Evolutionary conservation across 2,797 vertebrate species (phyloP), one percentile per base, ranked within the genome.

Genomic region (Sebastes diploproa): DNA sequence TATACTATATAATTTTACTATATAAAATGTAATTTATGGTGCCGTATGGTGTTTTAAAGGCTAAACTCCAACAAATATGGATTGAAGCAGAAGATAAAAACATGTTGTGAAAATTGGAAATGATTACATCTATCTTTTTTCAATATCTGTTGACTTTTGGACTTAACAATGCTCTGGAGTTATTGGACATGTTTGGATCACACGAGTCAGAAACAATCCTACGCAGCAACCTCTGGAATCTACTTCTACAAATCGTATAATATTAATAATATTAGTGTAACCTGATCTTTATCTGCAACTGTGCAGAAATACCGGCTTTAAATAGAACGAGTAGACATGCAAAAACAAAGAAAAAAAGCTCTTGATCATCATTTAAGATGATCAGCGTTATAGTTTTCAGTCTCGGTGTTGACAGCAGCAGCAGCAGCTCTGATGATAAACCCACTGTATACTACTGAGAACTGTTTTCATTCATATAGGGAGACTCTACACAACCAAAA

Each of bases 401-500:
- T 2, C 3, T 58, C 56, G 0, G 27, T 29, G 27, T 60, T 61
- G 25, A 27, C 30, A n/a, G 59, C 18, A 52, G 46, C 46, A 52
- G 18, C 0, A 46, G 46, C 46, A 54, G n/a, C n/a, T 54, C 10
- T 22, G 11, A 38, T 38, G 32, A 0, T 25, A 2, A 66, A 65
- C 30, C 6, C 61, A 22, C 32, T 22, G 34, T 23, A 10, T 22
- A 2, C 61, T 23, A 13, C 32, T 22, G 22, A n/a, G 1, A 13
- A 8, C 22, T 36, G 5, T 20, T 16, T 63, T 27, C 25, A 52
- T 14, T 67, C 18, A 1, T 7, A 1, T 14, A 92, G 92, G n/a
- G 23, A 34, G 60, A 12, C 11, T 9, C 7, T 2, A 16, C 12
- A 0, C 4, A 0, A 10, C 6, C n/a, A 14, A 2, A 20, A 16